Evolutionary conservation across 2,888 invertebrate species (phyloP).

Genomic region (Trileptium ribeirensis): DNA sequence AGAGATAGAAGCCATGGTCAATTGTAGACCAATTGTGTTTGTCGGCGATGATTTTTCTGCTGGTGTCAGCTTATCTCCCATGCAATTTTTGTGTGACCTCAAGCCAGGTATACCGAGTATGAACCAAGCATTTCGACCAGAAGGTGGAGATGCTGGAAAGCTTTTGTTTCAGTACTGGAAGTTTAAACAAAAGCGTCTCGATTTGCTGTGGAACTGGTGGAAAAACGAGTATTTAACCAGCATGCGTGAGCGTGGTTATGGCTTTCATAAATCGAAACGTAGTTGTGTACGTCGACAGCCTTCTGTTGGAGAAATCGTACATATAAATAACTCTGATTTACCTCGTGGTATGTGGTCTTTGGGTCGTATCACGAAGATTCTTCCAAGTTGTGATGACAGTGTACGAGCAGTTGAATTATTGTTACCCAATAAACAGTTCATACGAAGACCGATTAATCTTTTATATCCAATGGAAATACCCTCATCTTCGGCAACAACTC

Average conservation of each 20-base stretch:
- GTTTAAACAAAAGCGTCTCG: neutral
- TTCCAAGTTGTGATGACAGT: conserved; percentile 5
- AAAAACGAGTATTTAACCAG: neutral
- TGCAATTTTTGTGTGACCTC: neutral
- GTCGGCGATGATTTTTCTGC: conserved; percentile 12
- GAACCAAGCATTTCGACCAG: neutral
- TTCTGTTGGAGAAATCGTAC: conserved; percentile 1
- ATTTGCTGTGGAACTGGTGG: conserved; percentile 12
- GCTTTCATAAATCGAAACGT: neutral
- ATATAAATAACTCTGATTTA: neutral
- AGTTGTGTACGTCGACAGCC: neutral
- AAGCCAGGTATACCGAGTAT: neutral
- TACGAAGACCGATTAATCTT: neutral
- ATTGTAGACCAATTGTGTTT: conserved; percentile 19
- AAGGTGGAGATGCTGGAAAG: neutral
- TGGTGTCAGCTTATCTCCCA: neutral
- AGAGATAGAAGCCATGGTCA: conserved; percentile 23
- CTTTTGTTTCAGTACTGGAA: conserved; percentile 1
- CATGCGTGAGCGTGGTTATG: neutral
- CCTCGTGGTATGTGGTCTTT: neutral
- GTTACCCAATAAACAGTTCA: neutral
- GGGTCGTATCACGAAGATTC: neutral
- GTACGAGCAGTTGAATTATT: neutral
- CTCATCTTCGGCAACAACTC: neutral
- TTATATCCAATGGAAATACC: conserved; percentile 18